Evolutionary conservation across 2,888 invertebrate species (phyloP).

Genomic region (Norana najaformis): DNA sequence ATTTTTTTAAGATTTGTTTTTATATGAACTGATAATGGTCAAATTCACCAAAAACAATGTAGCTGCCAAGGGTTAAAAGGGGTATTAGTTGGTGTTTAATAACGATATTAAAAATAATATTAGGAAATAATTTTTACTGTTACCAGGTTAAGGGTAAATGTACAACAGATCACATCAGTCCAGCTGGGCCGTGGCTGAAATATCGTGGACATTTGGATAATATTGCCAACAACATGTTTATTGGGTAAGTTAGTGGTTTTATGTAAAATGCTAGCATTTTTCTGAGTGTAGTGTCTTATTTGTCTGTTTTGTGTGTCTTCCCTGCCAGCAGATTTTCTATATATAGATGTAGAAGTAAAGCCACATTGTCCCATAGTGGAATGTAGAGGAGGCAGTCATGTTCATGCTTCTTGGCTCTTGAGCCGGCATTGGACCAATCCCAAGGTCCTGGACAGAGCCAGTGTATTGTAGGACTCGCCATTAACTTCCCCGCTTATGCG

Average conservation of each 20-base stretch:
- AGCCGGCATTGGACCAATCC: neutral
- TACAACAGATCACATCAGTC: conserved; percentile 99
- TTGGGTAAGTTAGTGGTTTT: conserved; percentile 75
- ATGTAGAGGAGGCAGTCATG: neutral
- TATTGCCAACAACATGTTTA: conserved; percentile 98
- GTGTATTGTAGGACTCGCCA: too few relatives aligned
- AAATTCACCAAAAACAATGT: too few relatives aligned
- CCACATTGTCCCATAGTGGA: neutral
- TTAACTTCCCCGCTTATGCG: too few relatives aligned
- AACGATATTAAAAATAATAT: neutral
- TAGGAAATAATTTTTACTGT: conserved; percentile 3
- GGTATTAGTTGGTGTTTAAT: neutral
- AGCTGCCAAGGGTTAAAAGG: too few relatives aligned
- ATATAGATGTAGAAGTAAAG: too few relatives aligned
- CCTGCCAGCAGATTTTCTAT: neutral
- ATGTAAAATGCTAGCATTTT: neutral
- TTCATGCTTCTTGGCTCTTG: neutral
- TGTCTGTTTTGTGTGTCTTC: conserved; percentile 5
- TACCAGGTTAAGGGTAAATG: conserved; percentile 91
- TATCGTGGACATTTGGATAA: conserved; percentile 98
- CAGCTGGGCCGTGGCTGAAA: conserved; percentile 99
- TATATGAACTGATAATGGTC: too few relatives aligned
- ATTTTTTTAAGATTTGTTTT: too few relatives aligned
- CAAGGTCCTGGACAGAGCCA: neutral
- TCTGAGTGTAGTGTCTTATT: neutral